phyloP scores from a whole-genome alignment of 2,113 vertebrate species.

The Rhabdornis inornatus region DNA sequence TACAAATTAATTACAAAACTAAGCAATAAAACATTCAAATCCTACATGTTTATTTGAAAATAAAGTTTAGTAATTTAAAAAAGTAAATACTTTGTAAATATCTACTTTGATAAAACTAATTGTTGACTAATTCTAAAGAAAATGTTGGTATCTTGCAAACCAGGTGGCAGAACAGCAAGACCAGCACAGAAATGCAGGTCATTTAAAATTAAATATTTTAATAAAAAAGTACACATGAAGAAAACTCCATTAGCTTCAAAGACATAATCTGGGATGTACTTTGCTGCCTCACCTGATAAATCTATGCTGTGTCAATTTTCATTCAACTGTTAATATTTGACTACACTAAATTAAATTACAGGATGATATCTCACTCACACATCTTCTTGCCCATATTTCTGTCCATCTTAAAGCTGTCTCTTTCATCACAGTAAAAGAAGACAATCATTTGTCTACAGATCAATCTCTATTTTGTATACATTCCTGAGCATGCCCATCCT shows the following conservation, averaged over 20 bases:
- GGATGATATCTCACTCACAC: background rate
- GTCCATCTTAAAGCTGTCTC: background rate
- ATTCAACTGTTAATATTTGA: background rate
- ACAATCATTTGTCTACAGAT: background rate
- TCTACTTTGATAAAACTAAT: background rate
- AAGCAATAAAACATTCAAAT: background rate
- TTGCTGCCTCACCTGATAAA: background rate
- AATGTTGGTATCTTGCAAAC: background rate
- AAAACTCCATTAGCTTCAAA: background rate
- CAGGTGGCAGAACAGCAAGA: background rate
- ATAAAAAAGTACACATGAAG: background rate
- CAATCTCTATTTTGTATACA: background rate
- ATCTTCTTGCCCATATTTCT: background rate
- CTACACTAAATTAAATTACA: background rate
- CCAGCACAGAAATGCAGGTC: background rate
- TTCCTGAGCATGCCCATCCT: background rate
- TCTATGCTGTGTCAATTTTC: background rate
- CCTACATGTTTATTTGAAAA: background rate
- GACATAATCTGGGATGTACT: background rate
- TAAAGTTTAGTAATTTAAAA: background rate
- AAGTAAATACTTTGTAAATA: background rate
- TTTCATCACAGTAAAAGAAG: background rate
- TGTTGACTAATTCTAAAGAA: background rate
- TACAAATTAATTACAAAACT: background rate
- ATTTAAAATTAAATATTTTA: background rate